These are phyloP conservation scores for Gymnocypris eckloni DNA, from an alignment of 2,797 vertebrate genomes.

Conservation along the genomic window DNA sequence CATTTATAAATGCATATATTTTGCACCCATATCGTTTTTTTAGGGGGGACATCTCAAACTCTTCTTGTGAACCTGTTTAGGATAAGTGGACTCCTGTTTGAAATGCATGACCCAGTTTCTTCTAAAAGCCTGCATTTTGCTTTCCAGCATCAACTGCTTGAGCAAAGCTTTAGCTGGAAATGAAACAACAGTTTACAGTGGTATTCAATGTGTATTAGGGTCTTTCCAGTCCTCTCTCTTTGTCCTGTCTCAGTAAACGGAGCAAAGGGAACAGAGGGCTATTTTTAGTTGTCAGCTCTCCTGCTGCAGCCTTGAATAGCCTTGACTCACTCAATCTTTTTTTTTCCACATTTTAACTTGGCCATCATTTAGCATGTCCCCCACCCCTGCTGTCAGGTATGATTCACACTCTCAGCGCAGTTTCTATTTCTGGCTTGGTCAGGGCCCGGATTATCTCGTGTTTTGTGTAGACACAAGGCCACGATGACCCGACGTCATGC, in stretches of 20 bases:
- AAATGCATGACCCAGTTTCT: background rate
- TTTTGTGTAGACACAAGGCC: slow-evolving; percentile 53
- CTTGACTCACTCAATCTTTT: slow-evolving; percentile 72
- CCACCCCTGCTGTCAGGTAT: slow-evolving; percentile 39
- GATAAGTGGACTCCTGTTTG: background rate
- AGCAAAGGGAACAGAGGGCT: slow-evolving; percentile 52
- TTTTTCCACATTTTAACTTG: slow-evolving; percentile 63
- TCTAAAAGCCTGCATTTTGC: background rate
- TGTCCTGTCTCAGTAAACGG: background rate
- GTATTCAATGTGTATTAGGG: background rate
- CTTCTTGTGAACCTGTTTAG: background rate
- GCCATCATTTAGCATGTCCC: slow-evolving; percentile 59
- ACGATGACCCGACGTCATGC: slow-evolving; percentile 24
- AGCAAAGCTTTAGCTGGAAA: background rate
- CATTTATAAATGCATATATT: background rate
- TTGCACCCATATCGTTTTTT: background rate
- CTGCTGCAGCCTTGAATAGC: slow-evolving; percentile 72
- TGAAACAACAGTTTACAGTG: background rate
- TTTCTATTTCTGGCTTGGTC: slow-evolving; percentile 69
- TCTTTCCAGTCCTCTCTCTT: background rate
- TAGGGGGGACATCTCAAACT: background rate
- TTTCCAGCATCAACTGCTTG: background rate
- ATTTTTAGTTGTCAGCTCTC: slow-evolving; percentile 70
- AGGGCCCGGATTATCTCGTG: slow-evolving; percentile 66
- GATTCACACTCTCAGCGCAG: slow-evolving; percentile 40